Evolutionary conservation across 1,140 invertebrate genomes (phyloP).

Genomic region (Trachymyrmex septentrionalis): DNA sequence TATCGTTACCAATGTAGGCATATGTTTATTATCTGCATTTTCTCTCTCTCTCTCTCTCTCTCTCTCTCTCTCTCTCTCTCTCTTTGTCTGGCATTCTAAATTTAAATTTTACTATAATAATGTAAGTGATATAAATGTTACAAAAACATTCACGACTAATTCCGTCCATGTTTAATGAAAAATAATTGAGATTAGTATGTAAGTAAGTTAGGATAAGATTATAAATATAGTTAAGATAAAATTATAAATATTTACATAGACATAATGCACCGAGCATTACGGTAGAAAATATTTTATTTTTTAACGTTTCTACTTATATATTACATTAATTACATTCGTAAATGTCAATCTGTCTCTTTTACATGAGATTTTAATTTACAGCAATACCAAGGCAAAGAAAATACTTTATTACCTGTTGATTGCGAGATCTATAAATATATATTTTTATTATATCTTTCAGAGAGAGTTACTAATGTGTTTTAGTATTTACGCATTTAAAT

Average conservation of each 20-base stretch:
- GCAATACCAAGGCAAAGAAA: not conserved
- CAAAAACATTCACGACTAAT: conserved; percentile 47
- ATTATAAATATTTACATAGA: not conserved
- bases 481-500: not conserved
- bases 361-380: conserved; percentile 14
- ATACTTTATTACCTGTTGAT: conserved; percentile 4
- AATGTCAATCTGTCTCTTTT: not conserved
- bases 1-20: conserved; percentile 63
- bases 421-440: not conserved
- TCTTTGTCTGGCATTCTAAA: conserved; percentile 9
- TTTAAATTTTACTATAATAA: conserved; percentile 39
- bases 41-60: not conserved
- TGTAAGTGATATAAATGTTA: conserved; percentile 23
- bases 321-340: conserved; percentile 27
- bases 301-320: conserved; percentile 6
- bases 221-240: not conserved
- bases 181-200: conserved; percentile 26
- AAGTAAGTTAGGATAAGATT: not conserved
- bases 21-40: conserved; percentile 46
- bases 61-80: not conserved
- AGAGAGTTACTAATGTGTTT: not conserved
- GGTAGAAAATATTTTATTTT: conserved; percentile 35
- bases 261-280: not conserved
- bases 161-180: conserved; percentile 64
- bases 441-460: conserved; percentile 9